A percentile compares a stretch with the other conserved stretches of the same genome.
Conservation (phyloP, 2,888 invertebrate genomes). For the Spodoptera exigua region DNA sequence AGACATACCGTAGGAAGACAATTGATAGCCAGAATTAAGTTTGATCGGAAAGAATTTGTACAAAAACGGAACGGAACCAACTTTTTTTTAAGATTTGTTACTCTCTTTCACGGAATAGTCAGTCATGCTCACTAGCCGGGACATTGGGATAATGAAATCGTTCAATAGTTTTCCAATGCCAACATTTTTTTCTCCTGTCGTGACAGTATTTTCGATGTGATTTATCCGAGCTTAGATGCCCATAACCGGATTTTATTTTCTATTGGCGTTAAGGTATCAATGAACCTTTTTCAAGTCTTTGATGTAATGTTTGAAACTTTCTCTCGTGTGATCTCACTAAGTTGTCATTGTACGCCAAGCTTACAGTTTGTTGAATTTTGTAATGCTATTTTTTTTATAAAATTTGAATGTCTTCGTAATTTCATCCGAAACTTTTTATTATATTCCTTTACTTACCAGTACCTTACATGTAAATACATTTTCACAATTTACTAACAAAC, state of each 20-base stretch:
- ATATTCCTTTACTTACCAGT: no score
- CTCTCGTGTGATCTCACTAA: slow-evolving; percentile 10
- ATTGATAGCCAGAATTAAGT: slow-evolving; percentile 40
- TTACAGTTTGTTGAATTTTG: no score
- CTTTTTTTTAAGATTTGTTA: slow-evolving; percentile 57
- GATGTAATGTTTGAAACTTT: slow-evolving; percentile 32
- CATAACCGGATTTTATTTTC: slow-evolving; percentile 83
- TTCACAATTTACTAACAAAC: slow-evolving; percentile 22
- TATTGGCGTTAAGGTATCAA: slow-evolving; percentile 62
- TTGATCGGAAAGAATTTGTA: slow-evolving; percentile 40
- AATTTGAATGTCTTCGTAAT: no score
- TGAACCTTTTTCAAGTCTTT: slow-evolving; percentile 40
- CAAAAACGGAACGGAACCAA: slow-evolving; percentile 47
- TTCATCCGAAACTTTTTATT: no score
- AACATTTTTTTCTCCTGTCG: slow-evolving; percentile 80
- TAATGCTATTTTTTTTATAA: no score
- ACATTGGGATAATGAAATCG: slow-evolving; percentile 79
- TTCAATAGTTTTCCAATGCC: slow-evolving; percentile 77
- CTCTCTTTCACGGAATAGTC: slow-evolving; percentile 64
- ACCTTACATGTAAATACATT: background rate
- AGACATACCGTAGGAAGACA: slow-evolving; percentile 18
- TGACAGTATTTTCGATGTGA: slow-evolving; percentile 87
- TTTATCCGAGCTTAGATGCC: slow-evolving; percentile 82
- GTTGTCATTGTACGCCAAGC: no score
- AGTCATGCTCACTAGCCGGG: slow-evolving; percentile 76